Base-by-base conservation (phyloP, 2,113 vertebrate genomes). In the Malurus alboscapulatus region DNA sequence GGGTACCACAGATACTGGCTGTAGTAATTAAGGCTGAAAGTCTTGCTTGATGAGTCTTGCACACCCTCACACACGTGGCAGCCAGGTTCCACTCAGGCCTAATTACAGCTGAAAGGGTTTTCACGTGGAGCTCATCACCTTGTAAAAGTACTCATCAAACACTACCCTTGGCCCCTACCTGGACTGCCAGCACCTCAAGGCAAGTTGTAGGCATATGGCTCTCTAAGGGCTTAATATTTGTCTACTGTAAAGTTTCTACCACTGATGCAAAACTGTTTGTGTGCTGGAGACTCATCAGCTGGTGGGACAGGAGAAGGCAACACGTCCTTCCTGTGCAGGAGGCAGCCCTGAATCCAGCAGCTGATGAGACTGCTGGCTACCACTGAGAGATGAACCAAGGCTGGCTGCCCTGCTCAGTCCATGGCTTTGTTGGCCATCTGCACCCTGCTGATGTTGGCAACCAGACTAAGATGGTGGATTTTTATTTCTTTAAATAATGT, bases 11-110 rank as follows among this genome's bases (percentile, higher is more conserved):
- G 3, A 6, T 2, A 10, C 55, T 84, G 63, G 90, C 93, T 94
- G 93, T 86, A 94, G 93, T 55, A 90, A 94, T 94, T 93, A 95
- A 84, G 34, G 59, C 5, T 85, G 75, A 71, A 73, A 67, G 63
- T 11, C 34, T 38, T 38, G 38, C 4, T 2, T 25, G 74, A 57
- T 18, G 71, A 80, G 32, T 77, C 67, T 82, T 72, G 48, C 59
- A 48, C 30, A 5, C 13, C 0, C 1, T 80, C 34, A 61, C 27
- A 2, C 0, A 86, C 0, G 2, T 83, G 90, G 71, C 83, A 65
- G 42, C 26, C 59, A 54, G 58, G 47, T 74, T 85, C 82, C 24
- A 3, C 58, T 57, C 63, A 45, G 45, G 34, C 40, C 55, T 48
- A 40, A 72, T 75, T 88, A 65, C 72, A 87, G 62, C 79, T 42